These are phyloP conservation scores for Siderastrea radians DNA, from an alignment of 92 coral and sea anemone genomes.

Conservation along the genomic window DNA sequence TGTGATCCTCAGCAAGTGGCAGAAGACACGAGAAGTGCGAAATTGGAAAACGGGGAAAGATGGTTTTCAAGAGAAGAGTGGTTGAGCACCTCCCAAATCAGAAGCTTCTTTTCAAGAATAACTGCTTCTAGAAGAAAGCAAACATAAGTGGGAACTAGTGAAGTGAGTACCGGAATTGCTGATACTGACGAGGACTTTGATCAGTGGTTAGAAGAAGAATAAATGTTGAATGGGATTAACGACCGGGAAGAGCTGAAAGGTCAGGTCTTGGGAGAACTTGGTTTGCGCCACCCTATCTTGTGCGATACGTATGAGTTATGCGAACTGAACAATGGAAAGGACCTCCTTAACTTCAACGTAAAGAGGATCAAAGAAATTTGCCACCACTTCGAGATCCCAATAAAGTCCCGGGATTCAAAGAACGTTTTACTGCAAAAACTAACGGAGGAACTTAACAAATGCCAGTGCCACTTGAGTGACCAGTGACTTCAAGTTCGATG, in stretches of 20 bases:
- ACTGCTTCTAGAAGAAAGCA: conserved; percentile 45
- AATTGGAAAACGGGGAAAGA: conserved; percentile 33
- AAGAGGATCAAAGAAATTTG: conserved; percentile 42
- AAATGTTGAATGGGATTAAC: conserved; percentile 6
- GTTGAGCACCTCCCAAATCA: conserved; percentile 41
- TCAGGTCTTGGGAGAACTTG: not conserved
- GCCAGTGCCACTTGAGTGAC: not conserved
- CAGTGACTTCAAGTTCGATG: too few species aligned
- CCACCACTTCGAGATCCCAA: conserved; percentile 21
- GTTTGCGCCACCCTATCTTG: conserved; percentile 6
- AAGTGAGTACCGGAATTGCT: not conserved
- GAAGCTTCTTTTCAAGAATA: conserved; percentile 41
- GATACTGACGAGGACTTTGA: conserved; percentile 35
- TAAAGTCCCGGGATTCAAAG: conserved; percentile 32
- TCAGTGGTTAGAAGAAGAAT: conserved; percentile 34
- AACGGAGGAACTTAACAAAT: conserved; percentile 3
- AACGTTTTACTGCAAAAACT: conserved; percentile 21
- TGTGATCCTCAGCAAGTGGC: conserved; percentile 30
- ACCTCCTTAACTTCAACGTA: conserved; percentile 30
- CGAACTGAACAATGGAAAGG: conserved; percentile 2
- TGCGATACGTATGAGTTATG: conserved; percentile 18
- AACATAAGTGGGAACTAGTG: not conserved
- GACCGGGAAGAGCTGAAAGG: conserved; percentile 15
- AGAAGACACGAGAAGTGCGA: conserved; percentile 43
- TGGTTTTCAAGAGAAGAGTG: conserved; percentile 47